Conservation (phyloP, 2,113 vertebrate species). For the Cyanoderma ruficeps region DNA sequence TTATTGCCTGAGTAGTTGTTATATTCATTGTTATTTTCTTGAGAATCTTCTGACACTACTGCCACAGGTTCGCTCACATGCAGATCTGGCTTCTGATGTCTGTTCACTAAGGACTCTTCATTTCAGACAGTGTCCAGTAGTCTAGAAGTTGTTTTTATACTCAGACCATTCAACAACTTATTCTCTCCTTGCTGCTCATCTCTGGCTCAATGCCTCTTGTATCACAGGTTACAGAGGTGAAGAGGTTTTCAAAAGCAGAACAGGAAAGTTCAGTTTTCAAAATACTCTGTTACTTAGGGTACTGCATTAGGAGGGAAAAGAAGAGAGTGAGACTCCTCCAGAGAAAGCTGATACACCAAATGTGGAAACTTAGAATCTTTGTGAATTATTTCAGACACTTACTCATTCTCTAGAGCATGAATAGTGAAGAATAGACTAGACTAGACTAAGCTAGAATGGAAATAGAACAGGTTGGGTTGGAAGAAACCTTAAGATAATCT, state of each 20-base stretch:
- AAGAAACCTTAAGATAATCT: neutral
- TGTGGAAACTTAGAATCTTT: neutral
- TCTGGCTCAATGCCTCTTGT: neutral
- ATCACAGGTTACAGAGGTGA: rapidly evolving
- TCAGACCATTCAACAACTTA: neutral
- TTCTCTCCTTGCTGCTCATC: neutral
- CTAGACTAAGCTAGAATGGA: neutral
- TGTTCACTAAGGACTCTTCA: neutral
- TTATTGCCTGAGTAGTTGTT: neutral
- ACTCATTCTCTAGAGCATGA: neutral
- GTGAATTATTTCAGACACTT: neutral
- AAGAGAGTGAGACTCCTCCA: neutral
- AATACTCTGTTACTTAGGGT: neutral
- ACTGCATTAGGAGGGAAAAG: neutral
- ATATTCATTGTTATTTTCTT: neutral
- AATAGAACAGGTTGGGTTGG: neutral
- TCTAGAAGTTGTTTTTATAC: neutral
- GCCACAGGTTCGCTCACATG: neutral
- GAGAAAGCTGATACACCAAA: neutral
- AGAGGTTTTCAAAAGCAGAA: neutral
- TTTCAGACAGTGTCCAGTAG: neutral
- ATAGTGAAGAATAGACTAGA: neutral
- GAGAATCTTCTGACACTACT: neutral
- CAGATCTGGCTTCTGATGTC: neutral
- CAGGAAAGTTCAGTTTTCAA: neutral